These are phyloP conservation scores for Osedax fenrisi DNA, from an alignment of 2,888 invertebrate species.

Conservation along the genomic window DNA sequence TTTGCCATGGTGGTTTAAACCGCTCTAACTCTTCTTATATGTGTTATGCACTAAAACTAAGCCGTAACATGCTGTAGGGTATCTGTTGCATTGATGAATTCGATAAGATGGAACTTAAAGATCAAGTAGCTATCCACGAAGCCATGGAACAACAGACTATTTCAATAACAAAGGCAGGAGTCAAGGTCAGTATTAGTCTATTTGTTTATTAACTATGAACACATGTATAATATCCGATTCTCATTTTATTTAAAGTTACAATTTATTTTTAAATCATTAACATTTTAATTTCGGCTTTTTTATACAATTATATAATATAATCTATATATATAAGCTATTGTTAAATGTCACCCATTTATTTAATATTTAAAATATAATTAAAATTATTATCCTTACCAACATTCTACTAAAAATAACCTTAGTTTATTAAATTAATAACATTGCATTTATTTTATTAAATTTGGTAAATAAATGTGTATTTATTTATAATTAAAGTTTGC, in stretches of 20 bases:
- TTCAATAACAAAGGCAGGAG: slow-evolving; percentile 76
- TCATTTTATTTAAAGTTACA: not conserved
- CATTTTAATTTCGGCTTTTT: not conserved
- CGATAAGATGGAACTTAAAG: slow-evolving; percentile 93
- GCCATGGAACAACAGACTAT: slow-evolving; percentile 99
- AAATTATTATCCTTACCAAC: too few relatives aligned
- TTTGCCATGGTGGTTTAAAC: too few relatives aligned
- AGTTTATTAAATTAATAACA: too few relatives aligned
- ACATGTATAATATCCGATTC: not conserved
- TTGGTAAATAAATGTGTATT: too few relatives aligned
- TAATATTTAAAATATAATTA: too few relatives aligned
- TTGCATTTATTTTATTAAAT: too few relatives aligned
- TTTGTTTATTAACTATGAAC: too few relatives aligned
- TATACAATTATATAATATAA: not conserved
- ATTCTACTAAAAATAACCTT: too few relatives aligned
- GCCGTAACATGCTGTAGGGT: slow-evolving; percentile 54
- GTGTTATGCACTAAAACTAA: not conserved
- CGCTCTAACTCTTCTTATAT: too few relatives aligned
- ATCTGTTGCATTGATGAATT: slow-evolving; percentile 99
- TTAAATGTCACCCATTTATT: too few relatives aligned
- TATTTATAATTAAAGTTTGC: too few relatives aligned
- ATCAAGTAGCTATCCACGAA: slow-evolving; percentile 98
- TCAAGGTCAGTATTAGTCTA: too few relatives aligned
- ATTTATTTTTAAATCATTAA: not conserved
- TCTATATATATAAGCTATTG: not conserved